A percentile compares a stretch with the other conserved stretches of the same genome.
Conservation (phyloP, 64 coral and sea anemone species). For the Dendrophyllia cribrosa region DNA sequence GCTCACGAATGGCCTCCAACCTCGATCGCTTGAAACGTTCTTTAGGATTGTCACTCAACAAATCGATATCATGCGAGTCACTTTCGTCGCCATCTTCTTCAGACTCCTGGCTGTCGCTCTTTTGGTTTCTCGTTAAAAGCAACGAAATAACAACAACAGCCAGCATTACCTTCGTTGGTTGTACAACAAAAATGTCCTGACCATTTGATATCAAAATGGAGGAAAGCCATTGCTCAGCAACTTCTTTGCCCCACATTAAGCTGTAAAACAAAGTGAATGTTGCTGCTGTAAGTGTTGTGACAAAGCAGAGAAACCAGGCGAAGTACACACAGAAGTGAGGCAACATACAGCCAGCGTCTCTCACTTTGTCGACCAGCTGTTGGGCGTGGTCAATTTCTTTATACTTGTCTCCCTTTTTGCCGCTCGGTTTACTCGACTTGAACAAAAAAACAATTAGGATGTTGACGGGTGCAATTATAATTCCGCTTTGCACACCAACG, state of each 20-base stretch:
- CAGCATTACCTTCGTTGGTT: constrained; percentile 79
- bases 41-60: not conserved
- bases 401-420: not conserved
- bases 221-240: constrained; percentile 88
- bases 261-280: constrained; percentile 84
- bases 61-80: constrained; percentile 2
- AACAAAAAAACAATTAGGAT: constrained; percentile 70
- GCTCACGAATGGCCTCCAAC: constrained; percentile 55
- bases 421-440: constrained; percentile 30
- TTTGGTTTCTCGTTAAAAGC: constrained; percentile 30
- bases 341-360: constrained; percentile 1
- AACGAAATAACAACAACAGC: constrained; percentile 65
- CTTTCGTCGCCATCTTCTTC: not conserved
- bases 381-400: constrained; percentile 4
- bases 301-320: constrained; percentile 82
- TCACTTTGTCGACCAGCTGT: not conserved
- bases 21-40: constrained; percentile 11
- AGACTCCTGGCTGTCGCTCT: not conserved
- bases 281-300: constrained; percentile 57
- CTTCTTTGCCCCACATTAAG: constrained; percentile 81
- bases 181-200: constrained; percentile 85
- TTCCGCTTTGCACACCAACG: constrained; percentile 82
- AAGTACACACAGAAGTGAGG: constrained; percentile 72
- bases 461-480: constrained; percentile 80
- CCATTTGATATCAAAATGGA: constrained; percentile 84